A percentile compares a stretch with the other conserved stretches of the same genome.
phyloP scores from a whole-genome alignment of 2,113 vertebrate species.

The Pseudorectes ferrugineus region DNA sequence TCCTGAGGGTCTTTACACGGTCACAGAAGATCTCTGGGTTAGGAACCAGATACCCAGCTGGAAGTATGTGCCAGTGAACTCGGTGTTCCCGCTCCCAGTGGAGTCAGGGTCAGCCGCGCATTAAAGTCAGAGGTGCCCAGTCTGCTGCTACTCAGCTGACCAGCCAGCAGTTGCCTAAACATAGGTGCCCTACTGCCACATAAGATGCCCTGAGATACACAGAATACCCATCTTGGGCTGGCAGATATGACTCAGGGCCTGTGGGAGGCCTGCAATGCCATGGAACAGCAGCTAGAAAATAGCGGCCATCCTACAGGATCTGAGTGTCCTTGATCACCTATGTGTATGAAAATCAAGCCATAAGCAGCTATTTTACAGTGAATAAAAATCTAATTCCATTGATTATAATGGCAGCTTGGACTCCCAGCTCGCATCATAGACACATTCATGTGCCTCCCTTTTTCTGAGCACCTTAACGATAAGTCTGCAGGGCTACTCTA shows the following conservation, averaged over 20 bases:
- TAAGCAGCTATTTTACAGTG: background rate
- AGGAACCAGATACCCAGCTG: background rate
- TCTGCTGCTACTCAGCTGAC: background rate
- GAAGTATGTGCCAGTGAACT: background rate
- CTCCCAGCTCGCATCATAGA: background rate
- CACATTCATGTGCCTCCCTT: background rate
- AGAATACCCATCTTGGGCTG: background rate
- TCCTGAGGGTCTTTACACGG: background rate
- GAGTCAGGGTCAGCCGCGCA: background rate
- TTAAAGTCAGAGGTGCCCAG: background rate
- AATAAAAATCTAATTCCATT: background rate
- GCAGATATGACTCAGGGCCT: background rate
- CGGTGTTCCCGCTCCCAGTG: background rate
- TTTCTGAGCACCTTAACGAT: background rate
- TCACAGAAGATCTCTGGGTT: background rate
- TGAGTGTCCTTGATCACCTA: background rate
- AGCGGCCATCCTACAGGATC: background rate
- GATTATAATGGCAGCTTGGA: background rate
- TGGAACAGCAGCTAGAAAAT: background rate
- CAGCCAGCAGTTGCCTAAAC: background rate
- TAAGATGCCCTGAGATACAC: background rate
- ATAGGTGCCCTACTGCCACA: background rate
- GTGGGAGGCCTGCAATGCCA: background rate
- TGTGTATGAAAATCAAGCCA: background rate
- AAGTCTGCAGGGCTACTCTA: background rate